Evolutionary conservation across 2,113 vertebrate species (phyloP), one percentile per base, ranked within the genome.

Genomic region (Nipponia nippon): DNA sequence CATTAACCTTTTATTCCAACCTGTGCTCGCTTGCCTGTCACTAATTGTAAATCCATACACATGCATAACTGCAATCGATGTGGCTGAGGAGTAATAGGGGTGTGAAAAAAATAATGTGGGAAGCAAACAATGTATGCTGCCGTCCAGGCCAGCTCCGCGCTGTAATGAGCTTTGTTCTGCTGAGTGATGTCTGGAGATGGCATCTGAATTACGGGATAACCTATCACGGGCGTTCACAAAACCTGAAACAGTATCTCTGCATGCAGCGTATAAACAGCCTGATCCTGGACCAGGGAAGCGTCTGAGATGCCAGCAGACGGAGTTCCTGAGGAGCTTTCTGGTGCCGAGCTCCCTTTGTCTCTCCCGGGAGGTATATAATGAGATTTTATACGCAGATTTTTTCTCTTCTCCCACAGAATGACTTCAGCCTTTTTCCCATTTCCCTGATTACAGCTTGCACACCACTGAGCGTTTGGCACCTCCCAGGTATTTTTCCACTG

Each of bases 1-100:
- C 38, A 75, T 92, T 96, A 86, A 95, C 77, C 77, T 96, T 85
- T 78, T 19, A 70, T 70, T 76, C 30, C 44, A 84, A n/a, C 30
- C 85, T 69, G 50, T 42, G 32, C 59, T 94, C 10, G 44, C 16
- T 42, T 56, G 40, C 38, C 30, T 63, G 30, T 53, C 79, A 30
- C 84, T 47, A 91, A 93, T 89, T 95, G 71, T 32, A 61, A 42
- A 82, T 69, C 53, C 90, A 53, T 16, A 67, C 49, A 82, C 63
- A n/a, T 34, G 16, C 38, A 6, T 32, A 72, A 46, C 14, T 30
- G 29, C 59, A 36, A 29, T 58, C 36, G 30, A 30, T 70, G 42
- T 62, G 79, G 85, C 50, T 77, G 63, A 72, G 49, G 95, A 85
- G 80, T 63, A 78, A 82, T 36, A 32, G 17, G 80, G 75, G 21